Base-by-base conservation (phyloP, 1,140 invertebrate species). In the Trachymyrmex septentrionalis region DNA sequence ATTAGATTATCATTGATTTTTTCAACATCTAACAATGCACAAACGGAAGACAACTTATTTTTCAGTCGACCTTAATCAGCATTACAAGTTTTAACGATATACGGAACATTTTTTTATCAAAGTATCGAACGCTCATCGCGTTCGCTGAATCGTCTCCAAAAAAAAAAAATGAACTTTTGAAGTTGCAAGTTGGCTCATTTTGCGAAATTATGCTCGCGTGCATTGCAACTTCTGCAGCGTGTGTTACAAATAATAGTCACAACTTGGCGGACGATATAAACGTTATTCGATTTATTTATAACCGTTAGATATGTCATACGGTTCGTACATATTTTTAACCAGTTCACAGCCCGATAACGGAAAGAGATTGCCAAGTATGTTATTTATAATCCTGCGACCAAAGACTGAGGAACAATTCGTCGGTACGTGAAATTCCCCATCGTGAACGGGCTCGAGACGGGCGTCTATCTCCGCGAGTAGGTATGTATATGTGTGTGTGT, bases 331-430 rank as follows among this genome's bases (percentile, higher is more conserved):
- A 84, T 82, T 82, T 82, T 82, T 84, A 84, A 84, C 69, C 69
- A 48, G 69, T 84, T 84, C 80, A 75, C 69, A 84, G 80, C 69
- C 67, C 80, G 80, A 84, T 84, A 57, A 61, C 67, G 67, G 80
- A 84, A 84, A 84, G 80, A 19, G n/a, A 84, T 84, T 34, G 64
- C 64, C 77, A 81, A 81, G 78, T 30, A 64, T 59, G 69, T 84
- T 75, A 84, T 84, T 84, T 84, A 84, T 84, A 73, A 75, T 73
- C 9, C 38, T 44, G 69, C 55, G 38, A 63, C 24, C 38, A 30
- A 21, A 73, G 38, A 73, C 48, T 16, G 21, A 9, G 2, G 34
- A 81, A 84, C 69, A 75, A 57, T 57, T 69, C 38, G 50, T n/a
- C 77, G 48, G 7, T 21, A 21, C 27, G 34, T 21, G 10, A 81